Percentiles rank a stretch among this genome's conserved stretches.
Conservation (phyloP, 2,888 invertebrate species). For the Agriopis marginaria region DNA sequence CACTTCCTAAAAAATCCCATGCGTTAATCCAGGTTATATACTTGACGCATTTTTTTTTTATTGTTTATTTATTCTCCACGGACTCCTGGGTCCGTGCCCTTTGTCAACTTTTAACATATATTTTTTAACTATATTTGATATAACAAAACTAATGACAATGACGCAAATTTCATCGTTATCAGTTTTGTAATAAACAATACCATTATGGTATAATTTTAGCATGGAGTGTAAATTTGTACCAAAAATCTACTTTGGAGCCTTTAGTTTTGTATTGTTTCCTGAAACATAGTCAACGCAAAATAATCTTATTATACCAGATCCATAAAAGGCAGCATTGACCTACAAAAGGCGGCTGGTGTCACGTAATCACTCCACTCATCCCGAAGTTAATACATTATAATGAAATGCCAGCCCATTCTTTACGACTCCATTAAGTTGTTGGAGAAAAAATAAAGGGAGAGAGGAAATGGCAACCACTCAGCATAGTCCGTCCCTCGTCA, state of each 20-base stretch:
- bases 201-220: no score
- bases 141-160: no score
- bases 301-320: slow-evolving; percentile 20
- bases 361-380: slow-evolving; percentile 60
- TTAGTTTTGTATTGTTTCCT: not conserved
- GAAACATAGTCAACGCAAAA: slow-evolving; percentile 18
- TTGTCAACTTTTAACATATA: no score
- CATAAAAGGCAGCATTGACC: slow-evolving; percentile 39
- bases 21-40: no score
- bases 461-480: slow-evolving; percentile 81
- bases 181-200: no score
- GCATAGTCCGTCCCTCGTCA: slow-evolving; percentile 73
- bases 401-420: slow-evolving; percentile 77
- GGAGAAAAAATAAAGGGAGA: slow-evolving; percentile 76
- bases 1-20: no score
- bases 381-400: slow-evolving; percentile 77
- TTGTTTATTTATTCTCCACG: no score
- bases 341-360: slow-evolving; percentile 47
- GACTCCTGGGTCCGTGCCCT: no score
- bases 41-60: no score
- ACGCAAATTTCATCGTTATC: no score
- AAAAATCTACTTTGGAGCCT: not conserved
- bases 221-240: no score
- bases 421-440: slow-evolving; percentile 82
- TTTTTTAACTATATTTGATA: no score